Evolutionary conservation across 2,888 invertebrate species (phyloP), one percentile per base, ranked within the genome.

Genomic region (Aphidius colemani): DNA sequence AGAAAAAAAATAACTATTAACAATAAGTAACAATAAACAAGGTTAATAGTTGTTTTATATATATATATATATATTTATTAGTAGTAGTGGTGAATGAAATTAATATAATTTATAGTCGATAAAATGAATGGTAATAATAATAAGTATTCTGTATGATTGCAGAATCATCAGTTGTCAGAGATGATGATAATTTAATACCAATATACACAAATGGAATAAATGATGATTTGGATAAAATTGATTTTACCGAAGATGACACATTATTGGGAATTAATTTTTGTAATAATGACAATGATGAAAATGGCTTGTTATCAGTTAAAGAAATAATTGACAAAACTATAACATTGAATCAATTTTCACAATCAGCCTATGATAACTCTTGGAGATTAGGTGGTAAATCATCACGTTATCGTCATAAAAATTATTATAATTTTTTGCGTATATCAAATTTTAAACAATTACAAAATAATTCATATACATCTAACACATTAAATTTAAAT

Each of bases 81-180:
- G 13, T 18, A 18, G 13, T 18, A 18, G 13, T 18, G 13, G 13
- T 18, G 1, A 18, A 18, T 18, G 13, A 18, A 18, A 18, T 18
- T 18, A 18, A 18, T 18, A 18, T 18, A 18, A 18, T 18, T 18
- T 18, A 18, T 18, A 1, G 13, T 18, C 1, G 2, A 18, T 18
- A 18, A 18, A 30, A 30, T 30, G 8, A 57, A 45, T 57, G 40
- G n/a, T n/a, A n/a, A 39, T 43, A 62, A 57, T 45, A 44, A 65
- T 65, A 48, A 40, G 63, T 18, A 18, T 1, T 53, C 69, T 66
- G 64, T 66, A 30, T 69, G 64, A 63, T 70, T 67, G 59, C 70
- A 71, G 70, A 70, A 59, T 50, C 44, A 57, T 65, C 61, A 62
- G 56, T 66, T 39, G 68, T 66, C 45, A 62, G 66, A 61, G 9